A percentile compares a stretch with the other conserved stretches of the same genome.
Evolutionary conservation across 2,888 invertebrate species (phyloP).

Genomic region (Trachelus troglodyta): DNA sequence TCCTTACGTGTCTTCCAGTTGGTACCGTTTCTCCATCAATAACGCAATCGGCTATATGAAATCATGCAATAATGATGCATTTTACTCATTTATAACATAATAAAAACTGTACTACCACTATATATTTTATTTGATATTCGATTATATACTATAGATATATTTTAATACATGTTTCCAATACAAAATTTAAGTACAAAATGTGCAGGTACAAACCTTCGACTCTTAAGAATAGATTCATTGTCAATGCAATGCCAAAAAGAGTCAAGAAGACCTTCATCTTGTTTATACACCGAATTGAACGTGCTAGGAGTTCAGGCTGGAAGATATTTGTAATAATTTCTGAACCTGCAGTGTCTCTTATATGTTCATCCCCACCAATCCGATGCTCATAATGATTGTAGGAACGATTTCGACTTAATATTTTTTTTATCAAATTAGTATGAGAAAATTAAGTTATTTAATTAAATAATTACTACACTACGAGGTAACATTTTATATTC

Average conservation of each 20-base stretch:
- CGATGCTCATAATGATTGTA: not conserved
- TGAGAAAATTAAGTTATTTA: not conserved
- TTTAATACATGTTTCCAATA: not conserved
- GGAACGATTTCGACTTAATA: not conserved
- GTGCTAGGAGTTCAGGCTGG: not conserved
- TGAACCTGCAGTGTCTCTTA: not conserved
- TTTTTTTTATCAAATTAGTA: not conserved
- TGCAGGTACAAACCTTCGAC: not conserved
- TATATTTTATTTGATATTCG: not conserved
- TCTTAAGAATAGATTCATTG: not conserved
- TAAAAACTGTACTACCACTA: not conserved
- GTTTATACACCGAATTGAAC: not conserved
- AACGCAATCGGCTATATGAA: not conserved
- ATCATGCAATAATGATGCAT: not conserved
- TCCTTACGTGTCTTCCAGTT: not conserved
- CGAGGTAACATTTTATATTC: not conserved
- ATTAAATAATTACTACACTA: not conserved
- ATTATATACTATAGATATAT: no score
- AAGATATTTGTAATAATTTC: not conserved
- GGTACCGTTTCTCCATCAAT: not conserved
- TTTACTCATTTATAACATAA: not conserved
- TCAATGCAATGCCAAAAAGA: not conserved
- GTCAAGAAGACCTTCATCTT: not conserved
- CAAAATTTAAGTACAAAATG: not conserved
- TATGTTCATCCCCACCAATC: not conserved